A percentile compares a stretch with the other conserved stretches of the same genome.
Evolutionary conservation across 2,113 vertebrate species (phyloP).

Genomic region (Megaceryle maxima): DNA sequence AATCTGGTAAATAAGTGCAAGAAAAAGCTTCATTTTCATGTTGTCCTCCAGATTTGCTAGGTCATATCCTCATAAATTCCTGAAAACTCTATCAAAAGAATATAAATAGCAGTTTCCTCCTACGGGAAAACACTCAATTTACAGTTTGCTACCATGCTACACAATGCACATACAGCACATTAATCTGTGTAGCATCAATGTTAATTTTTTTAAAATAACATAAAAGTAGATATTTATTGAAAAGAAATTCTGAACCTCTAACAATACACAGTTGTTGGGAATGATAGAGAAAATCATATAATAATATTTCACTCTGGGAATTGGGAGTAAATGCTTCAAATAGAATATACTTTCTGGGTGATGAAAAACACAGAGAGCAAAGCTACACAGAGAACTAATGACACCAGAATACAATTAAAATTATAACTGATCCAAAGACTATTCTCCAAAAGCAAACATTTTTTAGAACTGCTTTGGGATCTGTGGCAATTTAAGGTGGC

Average conservation of each 20-base stretch:
- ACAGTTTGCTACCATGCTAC: not conserved
- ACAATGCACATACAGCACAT: not conserved
- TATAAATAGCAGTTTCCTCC: not conserved
- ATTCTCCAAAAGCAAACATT: not conserved
- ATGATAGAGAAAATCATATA: not conserved
- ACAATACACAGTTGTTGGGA: not conserved
- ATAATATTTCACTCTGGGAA: not conserved
- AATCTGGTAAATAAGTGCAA: not conserved
- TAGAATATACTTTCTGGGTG: not conserved
- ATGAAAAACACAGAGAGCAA: not conserved
- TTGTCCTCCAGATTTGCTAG: not conserved
- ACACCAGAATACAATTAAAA: not conserved
- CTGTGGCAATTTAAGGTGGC: not conserved
- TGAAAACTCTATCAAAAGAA: not conserved
- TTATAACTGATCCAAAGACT: not conserved
- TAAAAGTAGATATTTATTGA: not conserved
- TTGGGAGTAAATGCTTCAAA: not conserved
- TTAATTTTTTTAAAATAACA: not conserved
- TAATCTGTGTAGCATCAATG: not conserved
- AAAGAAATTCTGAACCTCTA: not conserved
- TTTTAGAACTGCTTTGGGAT: slow-evolving; percentile 11
- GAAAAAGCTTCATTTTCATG: not conserved
- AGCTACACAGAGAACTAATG: not conserved
- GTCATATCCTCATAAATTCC: not conserved
- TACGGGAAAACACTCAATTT: not conserved